Evolutionary conservation across 2,888 invertebrate species (phyloP).

Genomic region (Eilema caniola): DNA sequence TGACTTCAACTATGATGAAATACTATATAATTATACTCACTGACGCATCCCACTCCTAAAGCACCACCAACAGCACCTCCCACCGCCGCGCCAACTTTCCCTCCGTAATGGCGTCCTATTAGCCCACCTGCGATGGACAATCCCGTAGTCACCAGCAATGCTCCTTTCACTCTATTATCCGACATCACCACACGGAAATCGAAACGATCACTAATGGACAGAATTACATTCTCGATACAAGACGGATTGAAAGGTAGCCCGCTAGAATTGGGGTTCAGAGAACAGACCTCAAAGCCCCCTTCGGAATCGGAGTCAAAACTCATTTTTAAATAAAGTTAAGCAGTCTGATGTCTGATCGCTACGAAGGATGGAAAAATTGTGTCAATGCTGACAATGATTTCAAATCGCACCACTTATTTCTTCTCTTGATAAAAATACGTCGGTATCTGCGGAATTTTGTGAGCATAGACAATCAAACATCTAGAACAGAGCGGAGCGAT

Average conservation of each 20-base stretch:
- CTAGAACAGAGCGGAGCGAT: not conserved
- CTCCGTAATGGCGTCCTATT: constrained; percentile 77
- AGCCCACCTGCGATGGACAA: constrained; percentile 73
- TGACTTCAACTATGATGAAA: not conserved
- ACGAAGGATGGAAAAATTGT: constrained; percentile 2
- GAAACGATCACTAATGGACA: constrained; percentile 72
- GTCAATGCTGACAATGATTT: not conserved
- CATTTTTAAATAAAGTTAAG: constrained; percentile 13
- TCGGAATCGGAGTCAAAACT: constrained; percentile 49
- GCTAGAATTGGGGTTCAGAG: constrained; percentile 31
- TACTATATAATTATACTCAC: constrained; percentile 56
- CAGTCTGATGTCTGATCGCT: not conserved
- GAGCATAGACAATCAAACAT: constrained; percentile 23
- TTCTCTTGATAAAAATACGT: constrained; percentile 8
- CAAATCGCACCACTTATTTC: not conserved
- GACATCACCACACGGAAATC: constrained; percentile 73
- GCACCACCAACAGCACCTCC: constrained; percentile 78
- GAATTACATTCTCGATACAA: constrained; percentile 71
- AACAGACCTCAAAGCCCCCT: constrained; percentile 54
- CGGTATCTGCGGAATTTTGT: constrained; percentile 31
- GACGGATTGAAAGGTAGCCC: constrained; percentile 70
- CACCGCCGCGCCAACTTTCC: constrained; percentile 74
- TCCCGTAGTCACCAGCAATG: constrained; percentile 72
- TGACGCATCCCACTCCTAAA: constrained; percentile 75
- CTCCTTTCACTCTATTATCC: constrained; percentile 61